Evolutionary conservation across 2,113 vertebrate species (phyloP).

Genomic region (Madoqua kirkii): DNA sequence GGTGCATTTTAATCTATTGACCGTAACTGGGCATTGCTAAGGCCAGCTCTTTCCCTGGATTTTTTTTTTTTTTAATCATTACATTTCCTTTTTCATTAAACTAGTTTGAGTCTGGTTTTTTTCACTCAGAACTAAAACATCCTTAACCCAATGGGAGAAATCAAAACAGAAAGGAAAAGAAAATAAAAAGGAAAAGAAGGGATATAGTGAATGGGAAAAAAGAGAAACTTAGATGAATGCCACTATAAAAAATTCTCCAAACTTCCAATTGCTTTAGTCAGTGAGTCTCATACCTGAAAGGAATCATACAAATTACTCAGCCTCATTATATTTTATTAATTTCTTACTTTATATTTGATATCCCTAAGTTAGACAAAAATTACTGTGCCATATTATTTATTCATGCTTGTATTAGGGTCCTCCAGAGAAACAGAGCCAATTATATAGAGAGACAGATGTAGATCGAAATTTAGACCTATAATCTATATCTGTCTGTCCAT

Average conservation of each 20-base stretch:
- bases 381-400: not conserved
- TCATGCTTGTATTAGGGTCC: not conserved
- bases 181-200: not conserved
- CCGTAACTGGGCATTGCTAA: not conserved
- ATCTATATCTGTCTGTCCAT: not conserved
- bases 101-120: not conserved
- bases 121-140: not conserved
- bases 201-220: not conserved
- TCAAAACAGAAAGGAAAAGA: not conserved
- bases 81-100: not conserved
- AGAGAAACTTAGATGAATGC: not conserved
- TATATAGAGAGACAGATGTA: not conserved
- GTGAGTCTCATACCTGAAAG: not conserved
- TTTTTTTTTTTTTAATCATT: not conserved
- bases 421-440: not conserved
- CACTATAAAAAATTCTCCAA: not conserved
- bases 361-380: not conserved
- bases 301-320: not conserved
- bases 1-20: not conserved
- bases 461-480: not conserved
- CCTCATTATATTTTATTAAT: not conserved
- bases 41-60: not conserved
- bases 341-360: not conserved
- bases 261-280: not conserved
- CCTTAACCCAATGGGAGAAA: not conserved